phyloP scores from a whole-genome alignment of 1,140 invertebrate genomes.

The Triops cancriformis region DNA sequence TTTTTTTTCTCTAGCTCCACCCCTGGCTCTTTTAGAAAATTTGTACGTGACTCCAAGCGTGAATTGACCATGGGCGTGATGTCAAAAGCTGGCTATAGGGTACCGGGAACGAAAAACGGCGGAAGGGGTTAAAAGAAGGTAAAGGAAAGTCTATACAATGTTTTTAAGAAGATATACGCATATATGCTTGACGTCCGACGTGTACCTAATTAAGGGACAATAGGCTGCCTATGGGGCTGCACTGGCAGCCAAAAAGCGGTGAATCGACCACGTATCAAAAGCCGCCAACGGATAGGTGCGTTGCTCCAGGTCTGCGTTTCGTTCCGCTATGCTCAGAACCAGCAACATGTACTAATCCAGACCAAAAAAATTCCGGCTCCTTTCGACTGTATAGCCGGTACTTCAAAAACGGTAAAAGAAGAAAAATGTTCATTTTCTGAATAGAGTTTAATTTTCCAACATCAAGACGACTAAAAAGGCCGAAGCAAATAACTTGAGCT shows the following conservation, averaged over 20 bases:
- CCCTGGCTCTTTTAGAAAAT: not conserved
- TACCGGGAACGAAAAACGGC: not conserved
- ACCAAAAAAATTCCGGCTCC: not conserved
- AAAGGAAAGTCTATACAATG: not conserved
- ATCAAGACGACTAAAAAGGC: not conserved
- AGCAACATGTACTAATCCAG: not conserved
- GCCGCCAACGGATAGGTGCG: not conserved
- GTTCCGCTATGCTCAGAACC: not conserved
- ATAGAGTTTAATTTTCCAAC: not conserved
- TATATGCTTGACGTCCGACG: not conserved
- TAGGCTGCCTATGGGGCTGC: not conserved
- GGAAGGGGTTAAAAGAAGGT: not conserved
- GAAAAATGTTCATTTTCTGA: not conserved
- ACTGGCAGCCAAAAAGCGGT: conserved; percentile 4
- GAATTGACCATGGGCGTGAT: not conserved
- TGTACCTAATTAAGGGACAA: conserved; percentile 14
- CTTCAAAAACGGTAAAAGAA: too few species aligned
- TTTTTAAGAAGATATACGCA: not conserved
- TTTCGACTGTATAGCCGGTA: not conserved
- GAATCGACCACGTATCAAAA: conserved; percentile 1
- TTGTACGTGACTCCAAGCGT: not conserved
- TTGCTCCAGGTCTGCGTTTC: conserved; percentile 4
- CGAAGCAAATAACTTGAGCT: not conserved
- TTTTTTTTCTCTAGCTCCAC: not conserved
- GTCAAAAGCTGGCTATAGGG: not conserved